Evolutionary conservation across 2,113 vertebrate species (phyloP), one percentile per base, ranked within the genome.

Genomic region (Microcebus murinus): DNA sequence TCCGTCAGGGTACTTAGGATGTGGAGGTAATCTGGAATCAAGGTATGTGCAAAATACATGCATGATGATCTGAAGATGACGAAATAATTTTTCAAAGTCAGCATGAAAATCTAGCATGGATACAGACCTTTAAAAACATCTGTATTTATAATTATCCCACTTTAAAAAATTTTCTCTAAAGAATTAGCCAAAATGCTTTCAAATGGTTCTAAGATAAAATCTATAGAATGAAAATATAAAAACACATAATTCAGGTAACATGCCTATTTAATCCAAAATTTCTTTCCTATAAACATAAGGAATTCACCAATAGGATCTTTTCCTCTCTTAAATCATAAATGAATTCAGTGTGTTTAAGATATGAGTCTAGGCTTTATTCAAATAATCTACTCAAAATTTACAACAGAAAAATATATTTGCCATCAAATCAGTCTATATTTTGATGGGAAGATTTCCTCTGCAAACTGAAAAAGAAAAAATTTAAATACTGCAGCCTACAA

Each of bases 21-120:
- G 99, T 0, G 99, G 99, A 0, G 99, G 99, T 21, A 99, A 98
- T 97, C 99, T 98, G 94, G 99, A 99, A 98, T 99, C 99, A 20
- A 99, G 98, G 98, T 99, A 99, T 0, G 99, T 99, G 96, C 99
- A 99, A 91, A 99, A 99, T 52, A 99, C 98, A 31, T 99, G 99
- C 99, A 99, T 99, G 52, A 99, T 98, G 98, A 99, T 99, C 99
- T 99, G 96, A 59, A 96, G 31, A 80, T 18, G 31, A 52, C 36
- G 39, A 80, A 45, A 87, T 5, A 50, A n/a, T 59, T 52, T 42
- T 55, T 87, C 70, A 50, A 82, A 83, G 83, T 94, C 73, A 91
- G 92, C 50, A 74, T 52, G 48, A 61, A 86, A 90, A 50, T 65
- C 70, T 48, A 59, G 45, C 39, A 57, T 39, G 29, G 9, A 31